phyloP scores from a whole-genome alignment of 1,140 invertebrate genomes.

The Drosophila repleta region DNA sequence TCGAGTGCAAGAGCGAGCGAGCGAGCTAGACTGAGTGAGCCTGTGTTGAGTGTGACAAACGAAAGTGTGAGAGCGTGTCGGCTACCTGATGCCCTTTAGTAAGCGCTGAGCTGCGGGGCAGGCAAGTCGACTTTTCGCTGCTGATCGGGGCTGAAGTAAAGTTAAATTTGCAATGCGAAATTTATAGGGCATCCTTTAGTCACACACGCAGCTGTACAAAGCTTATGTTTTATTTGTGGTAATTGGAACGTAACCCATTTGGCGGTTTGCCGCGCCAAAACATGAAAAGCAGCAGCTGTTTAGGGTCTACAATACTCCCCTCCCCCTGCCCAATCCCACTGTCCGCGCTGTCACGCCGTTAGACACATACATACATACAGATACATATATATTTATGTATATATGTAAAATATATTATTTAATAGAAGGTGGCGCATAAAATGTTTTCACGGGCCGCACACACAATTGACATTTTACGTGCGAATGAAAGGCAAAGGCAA shows the following conservation, averaged over 20 bases:
- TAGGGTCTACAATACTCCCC: conserved; percentile 4
- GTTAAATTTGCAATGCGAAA: no score
- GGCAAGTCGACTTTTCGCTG: background rate
- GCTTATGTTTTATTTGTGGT: conserved; percentile 39
- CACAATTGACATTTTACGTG: conserved; percentile 76
- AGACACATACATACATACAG: background rate
- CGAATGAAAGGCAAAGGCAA: conserved; percentile 47
- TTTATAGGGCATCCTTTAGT: background rate
- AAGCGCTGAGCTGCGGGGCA: no score
- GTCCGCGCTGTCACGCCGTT: background rate
- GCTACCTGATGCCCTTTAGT: background rate
- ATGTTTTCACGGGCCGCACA: conserved; percentile 51
- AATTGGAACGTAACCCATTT: conserved; percentile 77
- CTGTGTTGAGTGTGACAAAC: background rate
- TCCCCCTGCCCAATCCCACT: background rate
- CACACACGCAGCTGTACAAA: conserved; percentile 1
- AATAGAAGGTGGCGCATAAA: conserved; percentile 45
- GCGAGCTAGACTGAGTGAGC: conserved; percentile 2
- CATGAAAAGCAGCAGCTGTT: conserved; percentile 43
- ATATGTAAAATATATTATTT: conserved; percentile 12
- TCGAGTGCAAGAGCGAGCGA: background rate
- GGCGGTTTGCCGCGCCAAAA: conserved; percentile 36
- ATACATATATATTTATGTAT: background rate
- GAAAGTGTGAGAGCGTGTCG: background rate
- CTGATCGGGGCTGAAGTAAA: no score